phyloP scores from a whole-genome alignment of 23 tunicate genomes.

The Halocynthia aurantium region DNA sequence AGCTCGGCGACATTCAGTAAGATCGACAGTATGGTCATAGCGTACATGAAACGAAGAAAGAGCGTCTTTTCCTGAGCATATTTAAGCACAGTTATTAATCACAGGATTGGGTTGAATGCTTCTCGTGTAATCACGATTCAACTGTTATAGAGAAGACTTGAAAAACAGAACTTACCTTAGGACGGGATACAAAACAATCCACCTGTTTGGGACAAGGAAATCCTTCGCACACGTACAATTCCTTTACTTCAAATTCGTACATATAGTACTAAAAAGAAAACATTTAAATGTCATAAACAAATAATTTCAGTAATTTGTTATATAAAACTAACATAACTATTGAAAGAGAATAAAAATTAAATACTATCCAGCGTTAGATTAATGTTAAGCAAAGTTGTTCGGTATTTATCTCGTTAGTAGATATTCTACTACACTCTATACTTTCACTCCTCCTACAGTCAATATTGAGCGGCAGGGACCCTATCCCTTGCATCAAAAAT shows the following conservation, averaged over 20 bases:
- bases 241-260: slow-evolving; percentile 52
- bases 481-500: too few relatives aligned
- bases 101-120: not conserved
- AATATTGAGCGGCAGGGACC: too few relatives aligned
- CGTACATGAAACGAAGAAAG: slow-evolving; percentile 56
- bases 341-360: not conserved
- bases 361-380: not conserved
- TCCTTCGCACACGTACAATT: slow-evolving; percentile 50
- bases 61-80: slow-evolving; percentile 46
- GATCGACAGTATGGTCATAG: slow-evolving; percentile 32
- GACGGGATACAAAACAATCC: slow-evolving; percentile 79
- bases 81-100: not conserved
- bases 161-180: slow-evolving; percentile 36
- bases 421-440: too few relatives aligned
- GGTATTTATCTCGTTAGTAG: too few relatives aligned
- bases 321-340: not conserved
- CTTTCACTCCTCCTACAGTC: too few relatives aligned
- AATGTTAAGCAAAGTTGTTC: too few relatives aligned
- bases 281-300: not conserved
- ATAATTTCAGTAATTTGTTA: not conserved
- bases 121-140: not conserved
- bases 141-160: not conserved
- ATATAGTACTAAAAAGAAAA: slow-evolving; percentile 48
- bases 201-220: slow-evolving; percentile 63
- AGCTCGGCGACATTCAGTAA: slow-evolving; percentile 35